Evolutionary conservation across 1,140 invertebrate species (phyloP), one percentile per base, ranked within the genome.

Genomic region (Hyphantria cunea): DNA sequence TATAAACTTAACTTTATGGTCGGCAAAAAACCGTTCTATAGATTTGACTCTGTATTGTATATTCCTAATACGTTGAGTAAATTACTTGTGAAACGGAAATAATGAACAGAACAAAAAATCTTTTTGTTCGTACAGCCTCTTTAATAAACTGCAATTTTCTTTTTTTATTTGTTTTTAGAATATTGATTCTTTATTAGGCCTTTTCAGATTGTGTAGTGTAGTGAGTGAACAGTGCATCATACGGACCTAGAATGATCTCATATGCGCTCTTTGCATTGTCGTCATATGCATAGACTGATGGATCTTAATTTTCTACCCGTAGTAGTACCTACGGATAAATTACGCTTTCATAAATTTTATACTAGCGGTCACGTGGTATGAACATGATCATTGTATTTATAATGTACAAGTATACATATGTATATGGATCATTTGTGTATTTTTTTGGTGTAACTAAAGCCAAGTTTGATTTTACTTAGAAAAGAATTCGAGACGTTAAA

Each of bases 391-490:
- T 78, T 88, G 84, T 82, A 83, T 74, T 77, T 80, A 84, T 81
- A 77, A 74, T 80, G 82, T 85, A 84, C 73, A 66, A 77, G 10
- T 86, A 86, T 85, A 75, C 17, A 25, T 77, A 73, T 74, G 69
- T 77, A 72, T 73, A 69, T 58, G n/a, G 66, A 70, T 72, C 71
- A 74, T 84, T 85, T 86, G 82, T 90, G 80, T 90, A 86, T 87
- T 88, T 84, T 88, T 88, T 90, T 82, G 78, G 83, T 90, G 85
- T 86, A 86, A 86, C 78, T 88, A 86, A 88, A 86, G 80, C 82
- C 72, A 88, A 87, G 79, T 88, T 88, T 86, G 83, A 86, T 87
- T 90, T 77, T 84, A 84, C 80, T 86, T 90, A 88, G 84, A 82
- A 84, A 87, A 87, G 79, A 88, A 84, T 88, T 87, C 76, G 77